A percentile compares a stretch with the other conserved stretches of the same genome.
Evolutionary conservation across 2,888 invertebrate genomes (phyloP).

Genomic region (Volucella inflata): DNA sequence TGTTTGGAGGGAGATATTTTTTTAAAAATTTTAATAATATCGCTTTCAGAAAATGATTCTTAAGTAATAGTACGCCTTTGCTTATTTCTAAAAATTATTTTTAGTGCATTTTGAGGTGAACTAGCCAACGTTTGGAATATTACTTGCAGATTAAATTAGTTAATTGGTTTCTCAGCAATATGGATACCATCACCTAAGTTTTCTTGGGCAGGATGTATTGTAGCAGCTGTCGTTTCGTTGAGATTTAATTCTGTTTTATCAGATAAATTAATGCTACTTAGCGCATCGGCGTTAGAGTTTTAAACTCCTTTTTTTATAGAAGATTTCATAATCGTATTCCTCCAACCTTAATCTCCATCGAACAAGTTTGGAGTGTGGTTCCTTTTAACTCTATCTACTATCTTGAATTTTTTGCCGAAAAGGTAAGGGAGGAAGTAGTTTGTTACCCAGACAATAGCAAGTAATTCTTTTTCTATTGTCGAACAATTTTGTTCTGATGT

Average conservation of each 20-base stretch:
- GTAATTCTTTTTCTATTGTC: constrained; percentile 77
- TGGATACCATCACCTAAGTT: too few species aligned
- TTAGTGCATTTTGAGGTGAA: neutral
- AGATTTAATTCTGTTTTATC: neutral
- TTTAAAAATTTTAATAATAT: too few species aligned
- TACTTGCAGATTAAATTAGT: neutral
- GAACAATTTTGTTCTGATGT: constrained; percentile 76
- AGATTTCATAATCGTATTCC: too few species aligned
- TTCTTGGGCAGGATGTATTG: too few species aligned
- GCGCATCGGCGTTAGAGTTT: neutral
- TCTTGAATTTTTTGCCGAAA: too few species aligned
- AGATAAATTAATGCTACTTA: neutral
- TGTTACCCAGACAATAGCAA: constrained; percentile 75
- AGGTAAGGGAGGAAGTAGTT: too few species aligned
- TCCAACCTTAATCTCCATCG: too few species aligned
- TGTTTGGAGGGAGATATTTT: too few species aligned
- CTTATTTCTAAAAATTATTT: constrained; percentile 2
- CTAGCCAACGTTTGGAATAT: neutral
- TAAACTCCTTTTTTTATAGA: neutral
- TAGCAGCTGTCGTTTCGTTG: neutral
- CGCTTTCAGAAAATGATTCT: neutral
- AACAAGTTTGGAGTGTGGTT: too few species aligned
- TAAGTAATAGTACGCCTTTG: neutral
- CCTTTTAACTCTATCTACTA: too few species aligned
- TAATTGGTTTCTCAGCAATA: neutral